phyloP scores from a whole-genome alignment of 2,888 invertebrate species.

The Torymus tubicola region DNA sequence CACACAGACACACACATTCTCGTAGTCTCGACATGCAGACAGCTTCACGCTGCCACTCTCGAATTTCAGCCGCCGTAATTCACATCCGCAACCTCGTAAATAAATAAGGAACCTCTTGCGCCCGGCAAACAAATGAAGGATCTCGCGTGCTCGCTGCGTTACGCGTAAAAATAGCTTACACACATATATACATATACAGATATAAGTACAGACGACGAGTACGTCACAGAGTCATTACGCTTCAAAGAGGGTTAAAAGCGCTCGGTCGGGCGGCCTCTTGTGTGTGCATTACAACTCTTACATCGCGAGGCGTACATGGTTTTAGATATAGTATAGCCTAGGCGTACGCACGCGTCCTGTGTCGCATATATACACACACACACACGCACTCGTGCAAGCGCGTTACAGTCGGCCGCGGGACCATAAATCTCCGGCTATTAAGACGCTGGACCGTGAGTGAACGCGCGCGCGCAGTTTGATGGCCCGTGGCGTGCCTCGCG shows the following conservation, averaged over 20 bases:
- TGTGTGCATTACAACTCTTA: too few species aligned
- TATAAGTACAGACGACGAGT: too few species aligned
- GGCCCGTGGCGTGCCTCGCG: conserved; percentile 39
- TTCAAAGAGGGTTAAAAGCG: conserved; percentile 44
- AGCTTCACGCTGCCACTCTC: conserved; percentile 25
- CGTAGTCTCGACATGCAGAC: conserved; percentile 1
- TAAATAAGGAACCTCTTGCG: conserved; percentile 26
- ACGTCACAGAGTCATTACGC: conserved; percentile 35
- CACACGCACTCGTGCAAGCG: too few species aligned
- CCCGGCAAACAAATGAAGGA: conserved; percentile 41
- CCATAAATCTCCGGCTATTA: conserved; percentile 75
- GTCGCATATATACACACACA: conserved; percentile 1
- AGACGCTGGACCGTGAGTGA: conserved; percentile 69
- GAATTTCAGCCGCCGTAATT: conserved; percentile 32
- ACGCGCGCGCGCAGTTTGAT: conserved; percentile 48
- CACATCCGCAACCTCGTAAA: conserved; percentile 41
- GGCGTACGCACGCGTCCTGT: neutral
- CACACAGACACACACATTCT: too few species aligned
- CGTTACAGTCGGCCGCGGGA: conserved; percentile 58
- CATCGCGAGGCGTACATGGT: conserved; percentile 16
- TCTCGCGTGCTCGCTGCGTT: neutral
- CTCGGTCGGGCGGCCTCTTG: neutral
- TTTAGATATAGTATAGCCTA: conserved; percentile 31
- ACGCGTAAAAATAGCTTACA: conserved; percentile 32
- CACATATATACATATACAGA: neutral